phyloP scores from a whole-genome alignment of 2,113 vertebrate genomes.

The Heteronetta atricapilla region DNA sequence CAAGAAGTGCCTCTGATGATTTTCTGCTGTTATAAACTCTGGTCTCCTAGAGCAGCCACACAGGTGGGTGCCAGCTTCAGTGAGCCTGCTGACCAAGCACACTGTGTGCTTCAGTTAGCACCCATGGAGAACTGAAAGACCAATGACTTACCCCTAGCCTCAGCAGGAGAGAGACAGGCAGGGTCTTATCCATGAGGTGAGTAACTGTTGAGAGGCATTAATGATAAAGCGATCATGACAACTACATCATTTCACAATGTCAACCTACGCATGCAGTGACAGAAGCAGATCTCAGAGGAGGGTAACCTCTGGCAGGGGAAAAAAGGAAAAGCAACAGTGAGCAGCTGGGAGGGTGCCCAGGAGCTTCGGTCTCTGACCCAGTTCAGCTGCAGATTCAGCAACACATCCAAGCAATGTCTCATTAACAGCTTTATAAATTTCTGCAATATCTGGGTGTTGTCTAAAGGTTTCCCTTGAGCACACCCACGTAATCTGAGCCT shows the following conservation, averaged over 20 bases:
- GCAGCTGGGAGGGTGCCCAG: slow-evolving; percentile 4
- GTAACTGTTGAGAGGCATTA: not conserved
- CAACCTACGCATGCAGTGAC: not conserved
- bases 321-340: not conserved
- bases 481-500: not conserved
- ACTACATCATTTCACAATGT: not conserved
- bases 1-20: not conserved
- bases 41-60: not conserved
- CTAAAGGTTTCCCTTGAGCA: slow-evolving; percentile 9
- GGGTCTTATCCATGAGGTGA: not conserved
- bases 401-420: slow-evolving; percentile 15
- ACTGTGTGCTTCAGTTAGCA: not conserved
- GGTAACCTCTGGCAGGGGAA: not conserved
- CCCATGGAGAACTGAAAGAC: not conserved
- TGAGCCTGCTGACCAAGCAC: not conserved
- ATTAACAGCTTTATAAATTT: not conserved
- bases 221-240: not conserved
- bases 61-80: not conserved
- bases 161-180: not conserved
- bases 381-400: slow-evolving; percentile 15
- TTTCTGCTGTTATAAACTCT: not conserved
- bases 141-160: not conserved
- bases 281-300: not conserved
- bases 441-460: slow-evolving; percentile 10
- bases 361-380: slow-evolving; percentile 5